Evolutionary conservation across 2,797 vertebrate species (phyloP).

Genomic region (Bradypodion pumilum): DNA sequence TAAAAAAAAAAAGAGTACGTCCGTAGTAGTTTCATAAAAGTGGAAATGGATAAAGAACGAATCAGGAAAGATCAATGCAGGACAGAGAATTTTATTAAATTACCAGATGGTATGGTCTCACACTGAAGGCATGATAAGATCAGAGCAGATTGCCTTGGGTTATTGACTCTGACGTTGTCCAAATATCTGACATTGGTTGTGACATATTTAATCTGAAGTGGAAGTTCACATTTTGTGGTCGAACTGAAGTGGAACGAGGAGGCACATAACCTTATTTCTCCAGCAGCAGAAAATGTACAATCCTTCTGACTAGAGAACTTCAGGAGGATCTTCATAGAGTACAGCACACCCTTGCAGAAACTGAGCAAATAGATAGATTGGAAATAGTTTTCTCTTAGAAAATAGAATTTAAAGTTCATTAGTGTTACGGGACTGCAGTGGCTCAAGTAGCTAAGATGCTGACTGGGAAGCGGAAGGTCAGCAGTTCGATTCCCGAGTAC

Average conservation of each 20-base stretch:
- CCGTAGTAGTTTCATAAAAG: too few species aligned
- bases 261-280: slow-evolving; percentile 68
- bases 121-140: slow-evolving; percentile 72
- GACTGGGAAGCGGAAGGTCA: too few species aligned
- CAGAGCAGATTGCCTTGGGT: slow-evolving; percentile 76
- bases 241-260: slow-evolving; percentile 71
- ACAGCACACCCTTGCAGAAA: background rate
- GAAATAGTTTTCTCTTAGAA: background rate
- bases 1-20: too few species aligned
- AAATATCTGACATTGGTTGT: slow-evolving; percentile 75
- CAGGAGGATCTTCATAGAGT: slow-evolving; percentile 7
- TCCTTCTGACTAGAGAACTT: slow-evolving; percentile 13
- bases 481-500: too few species aligned
- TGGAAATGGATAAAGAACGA: slow-evolving; percentile 58
- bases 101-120: slow-evolving; percentile 63
- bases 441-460: too few species aligned
- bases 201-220: slow-evolving; percentile 76
- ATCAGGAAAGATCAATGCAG: slow-evolving; percentile 72
- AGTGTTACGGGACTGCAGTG: too few species aligned
- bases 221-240: slow-evolving; percentile 75
- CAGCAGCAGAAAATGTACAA: slow-evolving; percentile 54
- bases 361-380: background rate
- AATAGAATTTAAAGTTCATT: background rate
- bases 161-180: slow-evolving; percentile 75
- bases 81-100: slow-evolving; percentile 74